Evolutionary conservation across 2,888 invertebrate genomes (phyloP), one percentile per base, ranked within the genome.

Genomic region (Aspidiotus destructor): DNA sequence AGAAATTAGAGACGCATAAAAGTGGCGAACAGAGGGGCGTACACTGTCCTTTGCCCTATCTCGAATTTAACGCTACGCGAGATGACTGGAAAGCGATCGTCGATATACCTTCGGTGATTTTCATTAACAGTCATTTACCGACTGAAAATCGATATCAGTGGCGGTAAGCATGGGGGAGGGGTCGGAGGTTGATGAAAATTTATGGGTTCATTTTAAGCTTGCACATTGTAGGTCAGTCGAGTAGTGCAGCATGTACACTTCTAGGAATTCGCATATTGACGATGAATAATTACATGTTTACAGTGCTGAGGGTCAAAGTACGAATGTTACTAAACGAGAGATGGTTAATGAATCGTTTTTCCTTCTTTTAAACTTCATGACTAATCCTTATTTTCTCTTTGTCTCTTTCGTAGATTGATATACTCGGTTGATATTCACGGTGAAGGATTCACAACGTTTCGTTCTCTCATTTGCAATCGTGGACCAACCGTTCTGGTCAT

Each of bases 401-500:
- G 28, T 28, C 28, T 48, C 6, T 48, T 41, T 57, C 42, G 17
- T 16, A 69, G 69, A 17, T 88, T 92, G 75, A 80, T 94, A 5
- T 94, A 91, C 79, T 91, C 90, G 8, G 89, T 89, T 15, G 85
- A 87, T 75, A 85, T 88, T 68, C 90, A 93, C 76, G 95, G 95
- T 0, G 92, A 93, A 79, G 92, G 92, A 68, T 95, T 91, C 78
- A 87, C 91, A 5, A 41, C 86, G 82, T 70, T 75, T 74, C 16
- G 76, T 82, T 86, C 89, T 64, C 84, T 88, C 64, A 86, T 92
- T 71, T 81, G 84, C 68, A 85, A 89, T 75, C 87, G 88, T 75
- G 92, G 92, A 0, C 86, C 92, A 0, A 90, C 89, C 0, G 79
- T 96, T 1, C 78, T 96, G 7, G 84, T 96, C 53, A 80, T 96